A percentile compares a stretch with the other conserved stretches of the same genome.
These are phyloP conservation scores for Sebastes nivosus DNA, from an alignment of 2,797 vertebrate genomes.

Conservation along the genomic window DNA sequence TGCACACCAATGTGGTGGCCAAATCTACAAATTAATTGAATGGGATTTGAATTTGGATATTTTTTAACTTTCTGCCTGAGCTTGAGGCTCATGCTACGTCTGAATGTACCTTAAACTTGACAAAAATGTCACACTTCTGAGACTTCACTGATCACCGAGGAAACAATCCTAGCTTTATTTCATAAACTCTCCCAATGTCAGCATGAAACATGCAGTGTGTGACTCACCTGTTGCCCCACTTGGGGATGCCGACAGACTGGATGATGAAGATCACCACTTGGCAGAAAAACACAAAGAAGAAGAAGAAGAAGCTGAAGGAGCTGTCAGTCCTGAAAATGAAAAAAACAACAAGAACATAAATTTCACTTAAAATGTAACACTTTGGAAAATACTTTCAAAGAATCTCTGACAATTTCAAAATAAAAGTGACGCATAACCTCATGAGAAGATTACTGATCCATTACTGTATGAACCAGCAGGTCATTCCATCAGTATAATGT, in stretches of 20 bases:
- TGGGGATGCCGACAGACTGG: constrained; percentile 91
- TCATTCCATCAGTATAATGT: no score
- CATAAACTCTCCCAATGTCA: background rate
- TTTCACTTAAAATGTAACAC: background rate
- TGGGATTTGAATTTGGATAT: no score
- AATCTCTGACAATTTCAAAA: background rate
- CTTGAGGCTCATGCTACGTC: background rate
- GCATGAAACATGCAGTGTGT: background rate
- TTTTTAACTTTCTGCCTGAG: background rate
- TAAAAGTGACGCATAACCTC: no score
- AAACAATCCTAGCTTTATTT: background rate
- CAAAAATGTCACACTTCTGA: background rate
- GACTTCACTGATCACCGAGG: background rate
- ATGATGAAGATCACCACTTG: constrained; percentile 92
- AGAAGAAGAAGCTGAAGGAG: constrained; percentile 98
- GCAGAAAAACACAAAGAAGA: constrained; percentile 96
- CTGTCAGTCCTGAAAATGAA: constrained; percentile 90
- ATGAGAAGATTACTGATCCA: no score
- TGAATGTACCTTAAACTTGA: background rate
- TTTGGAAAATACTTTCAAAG: background rate
- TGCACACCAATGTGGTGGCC: background rate
- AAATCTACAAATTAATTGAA: background rate
- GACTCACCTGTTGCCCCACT: constrained; percentile 93
- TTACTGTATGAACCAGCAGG: no score
- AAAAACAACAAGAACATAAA: background rate